phyloP scores from a whole-genome alignment of 2,113 vertebrate species.

The Spermophilus dauricus region DNA sequence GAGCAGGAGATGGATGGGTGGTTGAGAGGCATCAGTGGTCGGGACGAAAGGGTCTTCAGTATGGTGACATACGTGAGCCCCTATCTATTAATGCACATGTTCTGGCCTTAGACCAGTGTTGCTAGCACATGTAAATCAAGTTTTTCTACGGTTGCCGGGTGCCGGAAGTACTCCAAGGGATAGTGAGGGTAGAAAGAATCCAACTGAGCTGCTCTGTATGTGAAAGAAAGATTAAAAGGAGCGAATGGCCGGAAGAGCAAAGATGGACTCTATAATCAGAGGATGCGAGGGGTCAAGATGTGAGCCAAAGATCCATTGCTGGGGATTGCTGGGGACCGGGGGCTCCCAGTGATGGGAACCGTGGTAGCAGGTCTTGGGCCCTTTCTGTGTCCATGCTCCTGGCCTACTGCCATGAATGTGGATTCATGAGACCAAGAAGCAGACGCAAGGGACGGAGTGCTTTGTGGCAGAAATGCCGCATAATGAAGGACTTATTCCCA shows the following conservation, averaged over 20 bases:
- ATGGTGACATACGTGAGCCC: neutral
- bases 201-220: neutral
- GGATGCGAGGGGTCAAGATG: neutral
- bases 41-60: neutral
- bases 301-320: slow-evolving; percentile 21
- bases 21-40: neutral
- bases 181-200: neutral
- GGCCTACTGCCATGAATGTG: neutral
- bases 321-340: neutral
- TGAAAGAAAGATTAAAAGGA: neutral
- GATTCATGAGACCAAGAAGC: slow-evolving; percentile 9
- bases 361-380: neutral
- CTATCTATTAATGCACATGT: neutral
- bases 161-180: neutral
- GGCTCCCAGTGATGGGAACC: neutral
- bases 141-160: neutral
- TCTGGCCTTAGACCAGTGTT: neutral
- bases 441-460: neutral
- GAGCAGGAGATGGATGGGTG: neutral
- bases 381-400: neutral
- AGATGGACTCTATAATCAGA: neutral
- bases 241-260: neutral
- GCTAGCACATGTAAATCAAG: neutral
- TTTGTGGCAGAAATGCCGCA: neutral
- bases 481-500: slow-evolving; percentile 49